phyloP scores from a whole-genome alignment of 2,888 invertebrate species.

The Monopis laevigella region DNA sequence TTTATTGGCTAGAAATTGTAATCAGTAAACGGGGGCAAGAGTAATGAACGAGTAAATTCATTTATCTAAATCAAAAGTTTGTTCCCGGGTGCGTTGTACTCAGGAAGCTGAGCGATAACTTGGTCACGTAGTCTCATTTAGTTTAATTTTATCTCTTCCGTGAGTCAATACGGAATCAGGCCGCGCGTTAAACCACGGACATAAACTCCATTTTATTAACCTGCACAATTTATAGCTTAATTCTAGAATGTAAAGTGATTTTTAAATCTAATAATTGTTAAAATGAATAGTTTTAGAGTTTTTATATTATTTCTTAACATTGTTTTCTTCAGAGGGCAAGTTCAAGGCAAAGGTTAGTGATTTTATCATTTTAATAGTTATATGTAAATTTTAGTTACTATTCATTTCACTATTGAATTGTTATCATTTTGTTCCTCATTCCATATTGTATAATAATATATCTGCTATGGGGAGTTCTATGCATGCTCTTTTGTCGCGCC shows the following conservation, averaged over 20 bases:
- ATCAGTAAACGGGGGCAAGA: too few species aligned
- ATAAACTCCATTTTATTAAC: constrained; percentile 29
- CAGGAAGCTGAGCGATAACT: constrained; percentile 8
- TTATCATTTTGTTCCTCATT: too few species aligned
- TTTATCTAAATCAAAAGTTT: too few species aligned
- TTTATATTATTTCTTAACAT: constrained; percentile 23
- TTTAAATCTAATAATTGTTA: constrained; percentile 5
- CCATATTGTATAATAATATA: too few species aligned
- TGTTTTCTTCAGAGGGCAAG: constrained; percentile 22
- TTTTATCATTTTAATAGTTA: constrained; percentile 12
- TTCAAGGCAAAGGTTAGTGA: constrained; percentile 20
- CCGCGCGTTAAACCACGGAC: constrained; percentile 24
- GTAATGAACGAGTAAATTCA: too few species aligned
- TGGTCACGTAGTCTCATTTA: constrained; percentile 3
- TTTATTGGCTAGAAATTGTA: too few species aligned
- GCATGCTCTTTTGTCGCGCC: too few species aligned
- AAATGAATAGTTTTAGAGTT: constrained; percentile 1
- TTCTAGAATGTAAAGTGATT: background rate
- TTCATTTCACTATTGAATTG: too few species aligned
- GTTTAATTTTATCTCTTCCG: constrained; percentile 38
- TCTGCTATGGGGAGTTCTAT: too few species aligned
- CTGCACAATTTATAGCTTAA: constrained; percentile 27
- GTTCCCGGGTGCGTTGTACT: constrained; percentile 8
- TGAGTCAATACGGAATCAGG: constrained; percentile 36
- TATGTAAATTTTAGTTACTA: too few species aligned